Percentiles rank a stretch among this genome's conserved stretches.
These are phyloP conservation scores for Malurus melanocephalus DNA, from an alignment of 2,113 vertebrate species.

Conservation along the genomic window DNA sequence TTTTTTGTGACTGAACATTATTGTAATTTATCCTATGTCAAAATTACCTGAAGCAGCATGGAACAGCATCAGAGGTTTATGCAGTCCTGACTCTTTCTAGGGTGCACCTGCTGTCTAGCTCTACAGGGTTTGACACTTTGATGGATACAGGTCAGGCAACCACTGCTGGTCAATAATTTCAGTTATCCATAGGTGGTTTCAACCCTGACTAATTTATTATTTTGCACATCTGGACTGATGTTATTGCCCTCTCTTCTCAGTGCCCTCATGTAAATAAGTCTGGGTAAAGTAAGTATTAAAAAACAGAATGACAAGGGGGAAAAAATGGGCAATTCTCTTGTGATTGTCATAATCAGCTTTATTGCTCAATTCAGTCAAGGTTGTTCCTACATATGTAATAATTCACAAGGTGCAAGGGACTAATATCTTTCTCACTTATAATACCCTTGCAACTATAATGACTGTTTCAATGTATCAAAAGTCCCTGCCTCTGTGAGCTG, in stretches of 20 bases:
- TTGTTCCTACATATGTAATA: neutral
- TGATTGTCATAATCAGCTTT: neutral
- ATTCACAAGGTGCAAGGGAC: neutral
- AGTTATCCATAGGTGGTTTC: constrained; percentile 47
- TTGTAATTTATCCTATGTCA: neutral
- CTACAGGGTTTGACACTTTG: constrained; percentile 54
- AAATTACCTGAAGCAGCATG: constrained; percentile 14
- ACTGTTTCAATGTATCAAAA: neutral
- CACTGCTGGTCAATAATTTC: constrained; percentile 44
- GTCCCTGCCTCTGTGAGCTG: neutral
- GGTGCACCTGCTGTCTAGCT: constrained; percentile 21
- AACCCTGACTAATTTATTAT: constrained; percentile 32
- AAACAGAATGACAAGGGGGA: neutral
- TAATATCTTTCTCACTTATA: neutral
- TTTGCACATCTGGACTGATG: neutral
- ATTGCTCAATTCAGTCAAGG: neutral
- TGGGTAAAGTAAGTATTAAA: neutral
- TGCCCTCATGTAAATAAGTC: neutral
- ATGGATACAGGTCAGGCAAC: constrained; percentile 59
- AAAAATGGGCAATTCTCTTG: neutral
- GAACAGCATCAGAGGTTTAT: constrained; percentile 39
- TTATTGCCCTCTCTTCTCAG: neutral
- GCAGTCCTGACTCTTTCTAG: neutral
- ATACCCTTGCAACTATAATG: neutral
- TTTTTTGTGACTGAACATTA: neutral